phyloP scores from a whole-genome alignment of 2,113 vertebrate genomes.

The Patagioenas fasciata region DNA sequence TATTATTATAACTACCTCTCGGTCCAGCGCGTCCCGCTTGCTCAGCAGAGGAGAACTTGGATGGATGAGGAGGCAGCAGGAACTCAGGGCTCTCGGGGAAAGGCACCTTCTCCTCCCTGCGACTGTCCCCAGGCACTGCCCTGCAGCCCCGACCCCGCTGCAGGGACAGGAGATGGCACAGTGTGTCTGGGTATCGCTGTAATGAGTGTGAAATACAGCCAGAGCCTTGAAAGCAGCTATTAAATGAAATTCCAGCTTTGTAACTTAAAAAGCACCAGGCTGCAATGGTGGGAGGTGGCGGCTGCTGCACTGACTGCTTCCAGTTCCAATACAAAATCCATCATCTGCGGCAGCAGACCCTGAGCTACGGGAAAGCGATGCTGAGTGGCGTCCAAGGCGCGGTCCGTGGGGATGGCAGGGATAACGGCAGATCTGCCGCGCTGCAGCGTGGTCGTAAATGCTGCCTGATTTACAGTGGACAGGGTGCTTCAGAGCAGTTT shows the following conservation, averaged over 20 bases:
- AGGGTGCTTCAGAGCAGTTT: background rate
- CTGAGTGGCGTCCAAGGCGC: fast-evolving
- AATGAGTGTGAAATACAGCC: fast-evolving
- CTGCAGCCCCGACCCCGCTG: background rate
- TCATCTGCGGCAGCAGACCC: fast-evolving
- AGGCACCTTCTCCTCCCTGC: background rate
- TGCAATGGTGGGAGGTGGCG: background rate
- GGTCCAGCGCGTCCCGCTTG: background rate
- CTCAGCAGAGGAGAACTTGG: background rate
- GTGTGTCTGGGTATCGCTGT: fast-evolving
- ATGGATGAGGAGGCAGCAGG: background rate
- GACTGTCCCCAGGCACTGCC: background rate
- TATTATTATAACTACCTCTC: background rate
- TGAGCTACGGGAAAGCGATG: background rate
- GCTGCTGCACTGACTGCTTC: background rate
- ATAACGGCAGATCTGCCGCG: background rate
- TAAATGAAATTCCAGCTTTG: background rate
- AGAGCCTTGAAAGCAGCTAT: background rate
- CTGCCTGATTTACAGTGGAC: background rate
- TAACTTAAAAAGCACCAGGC: background rate
- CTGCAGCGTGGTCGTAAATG: background rate
- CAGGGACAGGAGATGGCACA: background rate
- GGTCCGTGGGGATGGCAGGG: background rate
- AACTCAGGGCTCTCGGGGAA: background rate
- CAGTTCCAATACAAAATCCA: background rate